Evolutionary conservation across 2,113 vertebrate genomes (phyloP).

Genomic region (Oreocharis arfaki): DNA sequence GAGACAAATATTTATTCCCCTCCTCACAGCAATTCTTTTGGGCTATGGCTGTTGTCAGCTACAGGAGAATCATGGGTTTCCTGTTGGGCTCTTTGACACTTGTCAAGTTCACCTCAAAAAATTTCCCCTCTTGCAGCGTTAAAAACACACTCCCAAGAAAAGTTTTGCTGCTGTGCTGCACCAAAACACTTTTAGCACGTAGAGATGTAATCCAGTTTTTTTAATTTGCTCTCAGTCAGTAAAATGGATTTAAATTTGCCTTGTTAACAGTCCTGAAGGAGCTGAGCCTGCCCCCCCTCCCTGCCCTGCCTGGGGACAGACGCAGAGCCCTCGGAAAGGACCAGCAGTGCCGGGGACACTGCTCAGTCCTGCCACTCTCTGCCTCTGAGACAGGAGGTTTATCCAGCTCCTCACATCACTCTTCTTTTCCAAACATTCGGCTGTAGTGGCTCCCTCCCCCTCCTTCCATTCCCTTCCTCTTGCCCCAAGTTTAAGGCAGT

Average conservation of each 20-base stretch:
- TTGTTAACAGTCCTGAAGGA: not conserved
- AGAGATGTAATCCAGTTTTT: rapidly evolving
- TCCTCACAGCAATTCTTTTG: not conserved
- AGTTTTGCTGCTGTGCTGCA: not conserved
- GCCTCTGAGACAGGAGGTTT: not conserved
- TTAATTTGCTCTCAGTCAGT: not conserved
- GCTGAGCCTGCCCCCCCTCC: not conserved
- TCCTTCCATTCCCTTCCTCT: not conserved
- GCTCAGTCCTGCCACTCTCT: not conserved
- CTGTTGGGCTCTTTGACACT: not conserved
- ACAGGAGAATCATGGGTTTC: not conserved
- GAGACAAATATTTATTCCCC: not conserved
- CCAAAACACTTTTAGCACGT: not conserved
- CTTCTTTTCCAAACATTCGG: not conserved
- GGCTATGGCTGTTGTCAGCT: not conserved
- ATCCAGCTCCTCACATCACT: not conserved
- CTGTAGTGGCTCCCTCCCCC: no score
- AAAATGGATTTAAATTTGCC: not conserved
- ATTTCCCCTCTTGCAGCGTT: not conserved
- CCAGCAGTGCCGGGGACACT: not conserved
- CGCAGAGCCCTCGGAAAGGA: rapidly evolving
- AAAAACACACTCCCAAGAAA: not conserved
- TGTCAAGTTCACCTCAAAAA: not conserved
- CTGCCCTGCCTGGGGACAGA: not conserved
- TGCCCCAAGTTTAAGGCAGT: slow-evolving; percentile 24